Percentiles rank a stretch among this genome's conserved stretches.
Evolutionary conservation across 2,888 invertebrate species (phyloP).

Genomic region (Eupeodes latifasciatus): DNA sequence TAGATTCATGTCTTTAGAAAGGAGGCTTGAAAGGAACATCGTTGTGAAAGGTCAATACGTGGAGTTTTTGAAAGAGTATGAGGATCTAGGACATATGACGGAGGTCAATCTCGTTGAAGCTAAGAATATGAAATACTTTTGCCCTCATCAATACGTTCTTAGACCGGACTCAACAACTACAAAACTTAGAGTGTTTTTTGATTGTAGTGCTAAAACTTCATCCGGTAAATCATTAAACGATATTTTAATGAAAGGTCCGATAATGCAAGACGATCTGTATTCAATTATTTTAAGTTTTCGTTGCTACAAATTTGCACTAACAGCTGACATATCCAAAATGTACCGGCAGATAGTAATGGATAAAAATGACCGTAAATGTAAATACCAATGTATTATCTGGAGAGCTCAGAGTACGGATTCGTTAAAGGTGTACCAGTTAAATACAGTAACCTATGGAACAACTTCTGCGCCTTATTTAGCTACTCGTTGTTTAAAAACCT

Average conservation of each 20-base stretch:
- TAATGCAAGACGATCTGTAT: slow-evolving; percentile 73
- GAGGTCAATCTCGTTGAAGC: not conserved
- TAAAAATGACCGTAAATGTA: not conserved
- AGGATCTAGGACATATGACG: too few relatives aligned
- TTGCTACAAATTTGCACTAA: not conserved
- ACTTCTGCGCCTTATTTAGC: too few relatives aligned
- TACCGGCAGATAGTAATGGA: slow-evolving; percentile 23
- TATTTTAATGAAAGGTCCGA: slow-evolving; percentile 75
- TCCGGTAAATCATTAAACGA: slow-evolving; percentile 76
- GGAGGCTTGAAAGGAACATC: not conserved
- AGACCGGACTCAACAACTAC: too few relatives aligned
- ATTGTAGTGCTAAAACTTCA: slow-evolving; percentile 51
- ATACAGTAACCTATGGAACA: too few relatives aligned
- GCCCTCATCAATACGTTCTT: too few relatives aligned
- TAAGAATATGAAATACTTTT: too few relatives aligned
- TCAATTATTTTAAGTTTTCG: slow-evolving; percentile 34
- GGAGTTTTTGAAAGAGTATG: too few relatives aligned
- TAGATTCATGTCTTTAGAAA: not conserved
- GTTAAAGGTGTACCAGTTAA: too few relatives aligned
- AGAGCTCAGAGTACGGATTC: not conserved
- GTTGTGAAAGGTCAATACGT: too few relatives aligned
- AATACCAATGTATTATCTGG: slow-evolving; percentile 17
- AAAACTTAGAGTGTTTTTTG: slow-evolving; percentile 23
- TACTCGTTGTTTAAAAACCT: too few relatives aligned
- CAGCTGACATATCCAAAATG: slow-evolving; percentile 38